Evolutionary conservation across 2,113 vertebrate genomes (phyloP), one percentile per base, ranked within the genome.

Genomic region (Corythaeola cristata): DNA sequence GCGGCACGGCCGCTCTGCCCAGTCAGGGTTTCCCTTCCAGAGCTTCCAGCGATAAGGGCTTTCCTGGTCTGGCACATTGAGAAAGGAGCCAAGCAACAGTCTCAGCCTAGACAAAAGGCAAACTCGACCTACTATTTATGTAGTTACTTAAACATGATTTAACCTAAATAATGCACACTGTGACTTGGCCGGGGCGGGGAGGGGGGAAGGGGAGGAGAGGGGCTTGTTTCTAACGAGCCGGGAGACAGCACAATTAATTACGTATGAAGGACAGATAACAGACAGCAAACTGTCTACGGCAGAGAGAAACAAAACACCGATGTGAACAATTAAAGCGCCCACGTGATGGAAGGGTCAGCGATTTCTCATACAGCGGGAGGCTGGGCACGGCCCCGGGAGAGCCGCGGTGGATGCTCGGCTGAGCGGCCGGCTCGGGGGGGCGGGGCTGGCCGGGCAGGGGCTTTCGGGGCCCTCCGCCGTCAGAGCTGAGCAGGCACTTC

Each of bases 121-220:
- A 97, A 96, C 94, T 97, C 90, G 80, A 96, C 97, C 98, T 95
- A 97, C 94, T 97, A 94, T 97, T 98, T 98, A 94, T 96, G 95
- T 84, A 95, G 96, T 98, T 98, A 97, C 96, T 98, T 98, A 98
- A 98, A 98, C 97, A 97, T 97, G 97, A 98, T 98, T 98, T 98
- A 98, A 96, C 97, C 96, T 90, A 97, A 91, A 98, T 97, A 98
- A 98, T 96, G 69, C 94, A 89, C 89, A 37, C 78, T 91, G 84
- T 91, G 97, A 96, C 96, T 97, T 94, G 96, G 78, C 63, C 0
- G 0, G 52, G 0, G 52, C 63, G 49, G 24, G 80, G 55, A 37
- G 64, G 55, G 67, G 62, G 44, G 82, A 60, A 49, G 80, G 83
- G 73, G 58, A 67, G 41, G 56, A 77, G 32, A 96, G 68, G 72